These are phyloP conservation scores for Heliconius cydno DNA, from an alignment of 2,888 invertebrate genomes.

Conservation along the genomic window DNA sequence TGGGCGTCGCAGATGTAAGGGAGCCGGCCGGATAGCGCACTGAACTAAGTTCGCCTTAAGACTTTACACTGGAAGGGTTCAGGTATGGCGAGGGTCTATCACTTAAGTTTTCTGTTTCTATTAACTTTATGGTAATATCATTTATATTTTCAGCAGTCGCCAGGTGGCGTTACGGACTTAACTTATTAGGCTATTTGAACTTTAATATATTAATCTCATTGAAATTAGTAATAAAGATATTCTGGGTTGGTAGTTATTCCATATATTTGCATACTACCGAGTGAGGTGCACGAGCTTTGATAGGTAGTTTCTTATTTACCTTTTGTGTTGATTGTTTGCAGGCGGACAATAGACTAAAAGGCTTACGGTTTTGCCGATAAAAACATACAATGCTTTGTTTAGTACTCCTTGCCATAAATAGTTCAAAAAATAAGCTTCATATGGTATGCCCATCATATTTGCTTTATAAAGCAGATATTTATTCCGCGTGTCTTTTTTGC, in stretches of 20 bases:
- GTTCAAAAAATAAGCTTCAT: conserved; percentile 23
- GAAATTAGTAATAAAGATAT: conserved; percentile 16
- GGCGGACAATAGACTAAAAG: conserved; percentile 33
- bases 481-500: conserved; percentile 11
- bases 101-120: conserved; percentile 48
- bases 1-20: conserved; percentile 55
- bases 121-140: conserved; percentile 46
- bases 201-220: conserved; percentile 30
- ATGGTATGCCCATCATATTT: conserved; percentile 21
- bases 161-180: conserved; percentile 39
- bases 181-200: conserved; percentile 36
- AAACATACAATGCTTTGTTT: conserved; percentile 35
- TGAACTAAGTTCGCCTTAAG: conserved; percentile 51
- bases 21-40: conserved; percentile 52
- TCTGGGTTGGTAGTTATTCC: background rate
- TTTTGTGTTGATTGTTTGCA: conserved; percentile 30
- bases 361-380: conserved; percentile 31
- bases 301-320: conserved; percentile 9
- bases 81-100: conserved; percentile 48
- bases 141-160: conserved; percentile 40
- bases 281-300: conserved; percentile 14
- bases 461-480: background rate
- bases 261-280: conserved; percentile 18
- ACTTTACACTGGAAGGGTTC: conserved; percentile 45
- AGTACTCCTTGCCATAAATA: conserved; percentile 25